Percentiles rank a stretch among this genome's conserved stretches.
Evolutionary conservation across 2,888 invertebrate species (phyloP).

Genomic region (Macrophya alboannulata): DNA sequence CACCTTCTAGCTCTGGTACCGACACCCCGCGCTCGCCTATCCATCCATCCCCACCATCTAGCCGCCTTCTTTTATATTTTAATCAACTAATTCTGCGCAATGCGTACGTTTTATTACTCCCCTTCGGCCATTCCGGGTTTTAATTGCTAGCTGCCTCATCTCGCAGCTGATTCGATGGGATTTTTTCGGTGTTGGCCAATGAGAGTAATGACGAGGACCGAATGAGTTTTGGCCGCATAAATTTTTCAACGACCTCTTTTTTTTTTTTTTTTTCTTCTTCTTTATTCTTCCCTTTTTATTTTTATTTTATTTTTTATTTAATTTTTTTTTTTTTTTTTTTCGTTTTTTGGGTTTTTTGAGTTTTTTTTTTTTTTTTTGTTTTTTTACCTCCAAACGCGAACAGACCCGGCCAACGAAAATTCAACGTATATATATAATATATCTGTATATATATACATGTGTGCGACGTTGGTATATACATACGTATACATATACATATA

Average conservation of each 20-base stretch:
- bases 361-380: background rate
- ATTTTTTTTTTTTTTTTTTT: background rate
- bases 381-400: slow-evolving; percentile 6
- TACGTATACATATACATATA: background rate
- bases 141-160: slow-evolving; percentile 76
- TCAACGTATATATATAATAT: background rate
- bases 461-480: background rate
- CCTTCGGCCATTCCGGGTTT: slow-evolving; percentile 75
- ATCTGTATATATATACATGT: too few species aligned
- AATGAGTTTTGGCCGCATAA: slow-evolving; percentile 53
- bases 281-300: background rate
- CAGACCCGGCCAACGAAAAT: slow-evolving; percentile 21
- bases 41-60: slow-evolving; percentile 65
- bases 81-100: slow-evolving; percentile 80
- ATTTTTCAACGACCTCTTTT: slow-evolving; percentile 55
- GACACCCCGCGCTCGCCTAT: slow-evolving; percentile 66
- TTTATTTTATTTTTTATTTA: background rate
- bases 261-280: slow-evolving; percentile 22
- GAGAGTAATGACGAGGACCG: slow-evolving; percentile 72
- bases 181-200: slow-evolving; percentile 76
- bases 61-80: slow-evolving; percentile 79
- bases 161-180: slow-evolving; percentile 77
- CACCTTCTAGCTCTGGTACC: slow-evolving; percentile 49
- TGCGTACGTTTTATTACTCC: slow-evolving; percentile 78
- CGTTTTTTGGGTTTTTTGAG: background rate